Conservation (phyloP, 2,888 invertebrate species). For the Ctena decussata region DNA sequence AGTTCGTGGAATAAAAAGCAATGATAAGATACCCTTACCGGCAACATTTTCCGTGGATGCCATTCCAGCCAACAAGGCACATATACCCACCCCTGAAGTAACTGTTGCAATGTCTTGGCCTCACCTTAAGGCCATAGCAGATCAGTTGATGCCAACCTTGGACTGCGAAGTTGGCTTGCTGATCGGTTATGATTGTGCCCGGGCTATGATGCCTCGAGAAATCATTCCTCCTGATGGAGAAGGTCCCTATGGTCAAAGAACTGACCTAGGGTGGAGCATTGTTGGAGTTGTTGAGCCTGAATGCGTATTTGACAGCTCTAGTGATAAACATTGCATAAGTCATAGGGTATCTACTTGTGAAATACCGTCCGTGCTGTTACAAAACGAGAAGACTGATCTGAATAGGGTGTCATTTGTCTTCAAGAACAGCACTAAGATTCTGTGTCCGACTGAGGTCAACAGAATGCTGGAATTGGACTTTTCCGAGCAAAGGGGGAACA, state of each 20-base stretch:
- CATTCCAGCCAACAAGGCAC: conserved; percentile 57
- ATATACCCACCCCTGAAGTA: conserved; percentile 52
- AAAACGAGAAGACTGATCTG: too few relatives aligned
- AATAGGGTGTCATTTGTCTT: too few relatives aligned
- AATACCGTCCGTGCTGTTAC: too few relatives aligned
- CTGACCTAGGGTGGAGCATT: conserved; percentile 67
- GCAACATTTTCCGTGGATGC: conserved; percentile 41
- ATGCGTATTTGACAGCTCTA: too few relatives aligned
- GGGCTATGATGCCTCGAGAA: conserved; percentile 60
- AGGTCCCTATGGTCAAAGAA: conserved; percentile 55
- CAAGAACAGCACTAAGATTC: too few relatives aligned
- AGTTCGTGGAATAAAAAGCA: conserved; percentile 50
- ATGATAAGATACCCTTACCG: conserved; percentile 47
- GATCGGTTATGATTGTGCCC: conserved; percentile 64
- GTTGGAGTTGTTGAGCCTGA: conserved; percentile 36
- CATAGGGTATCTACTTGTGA: too few relatives aligned
- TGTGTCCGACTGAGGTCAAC: too few relatives aligned
- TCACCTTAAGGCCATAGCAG: too few relatives aligned
- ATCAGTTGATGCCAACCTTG: too few relatives aligned
- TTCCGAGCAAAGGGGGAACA: too few relatives aligned
- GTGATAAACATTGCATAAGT: too few relatives aligned
- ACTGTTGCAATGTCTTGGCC: conserved; percentile 46
- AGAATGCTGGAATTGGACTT: too few relatives aligned
- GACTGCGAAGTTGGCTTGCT: conserved; percentile 54
- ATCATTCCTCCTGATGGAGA: conserved; percentile 40